These are phyloP conservation scores for Physella acuta DNA, from an alignment of 1,140 invertebrate species.

Conservation along the genomic window DNA sequence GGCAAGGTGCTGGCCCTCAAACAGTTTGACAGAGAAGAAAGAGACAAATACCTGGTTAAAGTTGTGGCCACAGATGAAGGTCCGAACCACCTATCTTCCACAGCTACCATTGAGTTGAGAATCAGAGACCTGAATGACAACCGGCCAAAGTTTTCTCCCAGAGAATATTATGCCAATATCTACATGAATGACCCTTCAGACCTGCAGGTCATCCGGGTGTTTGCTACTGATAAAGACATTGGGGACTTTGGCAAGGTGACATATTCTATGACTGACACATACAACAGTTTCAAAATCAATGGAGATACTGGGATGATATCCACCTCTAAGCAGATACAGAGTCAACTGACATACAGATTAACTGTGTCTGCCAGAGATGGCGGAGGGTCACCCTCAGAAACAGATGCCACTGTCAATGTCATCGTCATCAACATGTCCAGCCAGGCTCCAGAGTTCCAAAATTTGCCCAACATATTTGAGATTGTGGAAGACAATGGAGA, in stretches of 20 bases:
- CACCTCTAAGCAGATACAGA: slow-evolving; percentile 26
- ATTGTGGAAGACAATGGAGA: slow-evolving; percentile 73
- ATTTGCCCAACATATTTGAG: slow-evolving; percentile 74
- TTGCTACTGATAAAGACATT: slow-evolving; percentile 77
- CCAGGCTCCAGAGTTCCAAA: slow-evolving; percentile 35
- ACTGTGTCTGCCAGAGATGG: slow-evolving; percentile 38
- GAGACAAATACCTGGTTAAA: slow-evolving; percentile 72
- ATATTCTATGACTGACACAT: slow-evolving; percentile 40
- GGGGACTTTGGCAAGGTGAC: slow-evolving; percentile 72
- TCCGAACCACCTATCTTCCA: slow-evolving; percentile 64
- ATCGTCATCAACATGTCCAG: slow-evolving; percentile 36
- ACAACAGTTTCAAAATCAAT: slow-evolving; percentile 44
- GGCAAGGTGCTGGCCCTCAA: slow-evolving; percentile 76
- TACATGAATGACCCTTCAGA: slow-evolving; percentile 80
- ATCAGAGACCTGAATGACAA: slow-evolving; percentile 93
- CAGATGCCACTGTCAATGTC: slow-evolving; percentile 39
- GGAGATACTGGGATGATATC: slow-evolving; percentile 37
- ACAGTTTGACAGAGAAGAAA: slow-evolving; percentile 49
- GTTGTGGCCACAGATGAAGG: slow-evolving; percentile 66
- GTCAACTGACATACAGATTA: slow-evolving; percentile 30
- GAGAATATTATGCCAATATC: slow-evolving; percentile 43
- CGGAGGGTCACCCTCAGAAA: slow-evolving; percentile 28
- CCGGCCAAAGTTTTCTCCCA: slow-evolving; percentile 78
- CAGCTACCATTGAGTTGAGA: slow-evolving; percentile 71
- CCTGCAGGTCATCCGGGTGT: slow-evolving; percentile 65